Evolutionary conservation across 2,888 invertebrate genomes (phyloP), one percentile per base, ranked within the genome.

Genomic region (Uropetala carovei): DNA sequence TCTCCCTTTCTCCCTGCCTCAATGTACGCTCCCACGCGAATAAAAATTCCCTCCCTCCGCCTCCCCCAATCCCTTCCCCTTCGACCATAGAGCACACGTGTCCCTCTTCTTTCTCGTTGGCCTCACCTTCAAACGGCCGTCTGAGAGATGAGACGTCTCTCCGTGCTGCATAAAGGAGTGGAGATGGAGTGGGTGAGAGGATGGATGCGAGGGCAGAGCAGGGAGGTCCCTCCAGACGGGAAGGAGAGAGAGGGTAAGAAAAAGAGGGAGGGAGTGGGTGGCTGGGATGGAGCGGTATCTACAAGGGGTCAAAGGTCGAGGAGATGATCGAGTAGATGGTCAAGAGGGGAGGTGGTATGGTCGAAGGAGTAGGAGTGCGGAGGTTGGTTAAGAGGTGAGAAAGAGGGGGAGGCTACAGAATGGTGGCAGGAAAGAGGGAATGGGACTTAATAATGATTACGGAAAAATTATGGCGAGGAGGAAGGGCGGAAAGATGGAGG

Each of bases 51-150:
- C 75, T 75, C 27, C 75, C 75, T 22, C 22, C 13, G 4, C 75
- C 10, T 22, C 75, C 5, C 43, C 43, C 43, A 1, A 43, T 43
- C 5, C 27, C 22, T 27, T 27, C 22, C 22, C 3, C 11, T 22
- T 10, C 75, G 27, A 22, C 22, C 75, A 75, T 75, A 75, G 75
- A 3, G 27, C 75, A 75, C 75, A 75, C 75, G 75, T 75, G 75
- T 27, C 75, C 75, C 75, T 75, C 13, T 75, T 75, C 5, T 27
- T 60, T 60, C 18, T 16, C 22, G 9, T n/a, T 22, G 75, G 75
- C 75, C 75, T 75, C 75, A 75, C 75, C 75, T 75, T 75, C 75
- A 75, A 68, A 68, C 68, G n/a, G 68, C 68, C 18, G n/a, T 11
- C 43, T 43, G 43, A 43, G 43, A 43, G 43, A 43, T 43, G 43